Percentiles rank a stretch among this genome's conserved stretches.
Evolutionary conservation across 2,888 invertebrate species (phyloP).

Genomic region (Drosophila pegasa): DNA sequence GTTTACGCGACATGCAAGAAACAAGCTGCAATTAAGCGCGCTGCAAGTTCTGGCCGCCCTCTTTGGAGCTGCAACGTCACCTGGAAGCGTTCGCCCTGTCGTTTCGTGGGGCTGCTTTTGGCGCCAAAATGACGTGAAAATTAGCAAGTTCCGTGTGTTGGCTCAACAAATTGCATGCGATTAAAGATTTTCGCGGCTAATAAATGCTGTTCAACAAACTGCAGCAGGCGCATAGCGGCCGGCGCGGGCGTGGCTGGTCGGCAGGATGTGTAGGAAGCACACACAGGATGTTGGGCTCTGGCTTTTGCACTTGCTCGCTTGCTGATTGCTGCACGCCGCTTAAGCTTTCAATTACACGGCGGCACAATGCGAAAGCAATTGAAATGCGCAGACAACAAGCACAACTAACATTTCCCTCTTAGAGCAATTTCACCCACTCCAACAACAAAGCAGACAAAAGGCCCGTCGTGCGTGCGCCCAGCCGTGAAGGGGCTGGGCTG

Average conservation of each 20-base stretch:
- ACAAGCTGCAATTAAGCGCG: constrained; percentile 71
- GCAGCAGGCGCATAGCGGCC: constrained; percentile 33
- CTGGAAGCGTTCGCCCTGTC: not conserved
- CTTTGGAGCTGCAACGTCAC: not conserved
- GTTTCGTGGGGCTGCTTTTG: constrained; percentile 20
- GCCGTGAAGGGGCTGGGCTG: constrained; percentile 48
- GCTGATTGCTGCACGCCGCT: constrained; percentile 64
- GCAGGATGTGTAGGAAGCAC: constrained; percentile 59
- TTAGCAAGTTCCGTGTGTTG: constrained; percentile 67
- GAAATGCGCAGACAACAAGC: constrained; percentile 63
- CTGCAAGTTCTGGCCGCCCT: constrained; percentile 32
- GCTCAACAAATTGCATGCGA: constrained; percentile 76
- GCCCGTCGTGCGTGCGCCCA: constrained; percentile 70
- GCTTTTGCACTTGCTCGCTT: constrained; percentile 40
- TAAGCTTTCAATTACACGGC: constrained; percentile 75
- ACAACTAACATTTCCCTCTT: constrained; percentile 35
- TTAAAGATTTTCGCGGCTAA: constrained; percentile 77
- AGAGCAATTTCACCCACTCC: not conserved
- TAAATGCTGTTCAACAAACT: constrained; percentile 75
- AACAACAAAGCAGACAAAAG: constrained; percentile 62
- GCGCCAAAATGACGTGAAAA: constrained; percentile 71
- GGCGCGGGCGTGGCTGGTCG: constrained; percentile 20
- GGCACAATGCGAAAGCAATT: constrained; percentile 67
- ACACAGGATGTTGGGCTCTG: constrained; percentile 44
- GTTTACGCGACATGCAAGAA: constrained; percentile 70